Conservation (phyloP, 2,888 invertebrate species). For the Steromphala cineraria region DNA sequence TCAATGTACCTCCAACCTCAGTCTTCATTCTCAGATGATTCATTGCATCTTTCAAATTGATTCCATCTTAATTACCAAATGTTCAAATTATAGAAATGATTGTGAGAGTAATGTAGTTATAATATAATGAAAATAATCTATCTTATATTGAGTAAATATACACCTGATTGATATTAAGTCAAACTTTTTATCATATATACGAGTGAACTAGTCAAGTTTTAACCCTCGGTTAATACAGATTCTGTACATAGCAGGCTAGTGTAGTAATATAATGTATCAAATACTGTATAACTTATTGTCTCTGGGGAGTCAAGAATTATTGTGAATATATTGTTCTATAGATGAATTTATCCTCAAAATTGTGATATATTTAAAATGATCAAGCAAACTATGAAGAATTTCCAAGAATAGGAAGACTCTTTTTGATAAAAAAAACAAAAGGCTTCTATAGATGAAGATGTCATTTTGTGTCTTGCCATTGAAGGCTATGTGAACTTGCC, state of each 20-base stretch:
- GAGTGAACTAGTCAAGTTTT: conserved; percentile 3
- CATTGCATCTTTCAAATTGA: not conserved
- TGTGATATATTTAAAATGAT: too few relatives aligned
- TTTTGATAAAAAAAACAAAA: not conserved
- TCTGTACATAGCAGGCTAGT: not conserved
- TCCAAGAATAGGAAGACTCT: not conserved
- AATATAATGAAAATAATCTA: too few relatives aligned
- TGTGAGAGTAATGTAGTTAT: not conserved
- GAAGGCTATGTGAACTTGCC: not conserved
- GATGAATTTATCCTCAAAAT: not conserved
- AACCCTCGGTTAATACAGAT: not conserved
- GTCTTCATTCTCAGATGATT: too few relatives aligned
- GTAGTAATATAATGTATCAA: not conserved
- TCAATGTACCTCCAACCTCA: too few relatives aligned
- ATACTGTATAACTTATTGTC: not conserved
- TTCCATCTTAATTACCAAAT: not conserved
- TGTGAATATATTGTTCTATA: too few relatives aligned
- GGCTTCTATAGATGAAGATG: too few relatives aligned
- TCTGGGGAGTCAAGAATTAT: not conserved
- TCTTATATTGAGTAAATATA: too few relatives aligned
- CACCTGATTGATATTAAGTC: not conserved
- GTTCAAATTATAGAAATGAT: not conserved
- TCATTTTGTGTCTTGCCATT: not conserved
- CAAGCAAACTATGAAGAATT: not conserved
- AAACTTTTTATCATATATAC: not conserved